Percentiles rank a stretch among this genome's conserved stretches.
Conservation (phyloP, 92 coral and sea anemone species). For the Isaurus tuberculatus region DNA sequence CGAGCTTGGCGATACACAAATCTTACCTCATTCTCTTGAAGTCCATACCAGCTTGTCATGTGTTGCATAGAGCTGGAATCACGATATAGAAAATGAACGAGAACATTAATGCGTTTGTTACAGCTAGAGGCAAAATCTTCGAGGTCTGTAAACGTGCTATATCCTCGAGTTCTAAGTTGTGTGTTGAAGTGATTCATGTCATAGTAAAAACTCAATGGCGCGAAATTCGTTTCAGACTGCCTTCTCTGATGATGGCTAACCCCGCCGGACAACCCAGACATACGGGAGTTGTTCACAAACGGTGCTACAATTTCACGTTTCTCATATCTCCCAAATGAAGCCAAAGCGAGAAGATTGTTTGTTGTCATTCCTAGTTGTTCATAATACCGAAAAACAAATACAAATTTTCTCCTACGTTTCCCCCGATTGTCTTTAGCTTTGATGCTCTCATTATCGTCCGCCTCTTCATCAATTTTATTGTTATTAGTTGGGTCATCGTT, state of each 20-base stretch:
- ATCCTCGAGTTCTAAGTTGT: slow-evolving; percentile 74
- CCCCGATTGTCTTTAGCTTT: slow-evolving; percentile 31
- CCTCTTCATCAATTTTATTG: slow-evolving; percentile 25
- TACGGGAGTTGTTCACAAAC: slow-evolving; percentile 95
- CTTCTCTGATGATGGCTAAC: slow-evolving; percentile 83
- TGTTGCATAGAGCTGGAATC: slow-evolving; percentile 62
- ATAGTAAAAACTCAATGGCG: slow-evolving; percentile 81
- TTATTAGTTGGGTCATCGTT: slow-evolving; percentile 13
- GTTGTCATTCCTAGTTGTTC: slow-evolving; percentile 98
- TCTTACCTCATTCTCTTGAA: slow-evolving; percentile 64
- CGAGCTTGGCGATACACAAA: slow-evolving; percentile 70
- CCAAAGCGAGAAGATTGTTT: slow-evolving; percentile 82
- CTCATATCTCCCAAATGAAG: slow-evolving; percentile 87
- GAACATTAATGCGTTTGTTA: slow-evolving; percentile 77
- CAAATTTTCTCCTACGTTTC: slow-evolving; percentile 69
- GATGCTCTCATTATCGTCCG: slow-evolving; percentile 12
- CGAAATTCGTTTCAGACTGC: slow-evolving; percentile 59
- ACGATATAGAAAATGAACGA: slow-evolving; percentile 86
- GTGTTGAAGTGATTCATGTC: slow-evolving; percentile 69
- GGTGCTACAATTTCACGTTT: slow-evolving; percentile 88
- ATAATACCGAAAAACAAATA: slow-evolving; percentile 96
- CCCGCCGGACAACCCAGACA: slow-evolving; percentile 92
- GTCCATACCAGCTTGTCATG: slow-evolving; percentile 85
- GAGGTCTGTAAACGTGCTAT: slow-evolving; percentile 73
- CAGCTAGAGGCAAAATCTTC: slow-evolving; percentile 85